Evolutionary conservation across 2,888 invertebrate genomes (phyloP).

Genomic region (Octodonta nipae): DNA sequence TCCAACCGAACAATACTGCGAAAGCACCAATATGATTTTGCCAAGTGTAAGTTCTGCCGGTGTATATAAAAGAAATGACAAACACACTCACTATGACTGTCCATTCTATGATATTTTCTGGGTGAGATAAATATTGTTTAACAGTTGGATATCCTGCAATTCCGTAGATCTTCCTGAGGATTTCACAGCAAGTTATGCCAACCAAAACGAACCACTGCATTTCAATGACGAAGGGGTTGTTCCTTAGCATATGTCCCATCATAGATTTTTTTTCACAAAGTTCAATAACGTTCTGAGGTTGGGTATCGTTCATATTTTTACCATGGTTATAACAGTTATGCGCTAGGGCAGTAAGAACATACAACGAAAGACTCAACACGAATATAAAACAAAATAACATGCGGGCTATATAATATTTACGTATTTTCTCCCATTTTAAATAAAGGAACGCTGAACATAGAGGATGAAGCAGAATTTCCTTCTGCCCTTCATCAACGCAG

Average conservation of each 20-base stretch:
- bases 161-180: constrained; percentile 66
- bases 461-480: constrained; percentile 74
- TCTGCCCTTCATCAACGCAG: constrained; percentile 78
- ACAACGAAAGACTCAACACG: constrained; percentile 65
- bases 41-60: constrained; percentile 64
- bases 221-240: constrained; percentile 64
- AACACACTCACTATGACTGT: constrained; percentile 74
- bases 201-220: constrained; percentile 74
- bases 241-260: constrained; percentile 58
- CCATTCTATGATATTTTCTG: constrained; percentile 79
- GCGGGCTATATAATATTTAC: constrained; percentile 73
- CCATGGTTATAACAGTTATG: constrained; percentile 76
- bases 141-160: constrained; percentile 70
- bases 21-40: constrained; percentile 79
- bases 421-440: constrained; percentile 81
- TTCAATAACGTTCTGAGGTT: constrained; percentile 58
- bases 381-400: constrained; percentile 67
- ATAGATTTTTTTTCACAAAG: constrained; percentile 67
- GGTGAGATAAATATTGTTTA: constrained; percentile 69
- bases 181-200: constrained; percentile 65
- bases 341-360: constrained; percentile 68
- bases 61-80: constrained; percentile 68
- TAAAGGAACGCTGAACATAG: constrained; percentile 76
- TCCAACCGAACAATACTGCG: constrained; percentile 75
- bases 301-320: constrained; percentile 50